Evolutionary conservation across 1,140 invertebrate genomes (phyloP).

Genomic region (Dreissena polymorpha): DNA sequence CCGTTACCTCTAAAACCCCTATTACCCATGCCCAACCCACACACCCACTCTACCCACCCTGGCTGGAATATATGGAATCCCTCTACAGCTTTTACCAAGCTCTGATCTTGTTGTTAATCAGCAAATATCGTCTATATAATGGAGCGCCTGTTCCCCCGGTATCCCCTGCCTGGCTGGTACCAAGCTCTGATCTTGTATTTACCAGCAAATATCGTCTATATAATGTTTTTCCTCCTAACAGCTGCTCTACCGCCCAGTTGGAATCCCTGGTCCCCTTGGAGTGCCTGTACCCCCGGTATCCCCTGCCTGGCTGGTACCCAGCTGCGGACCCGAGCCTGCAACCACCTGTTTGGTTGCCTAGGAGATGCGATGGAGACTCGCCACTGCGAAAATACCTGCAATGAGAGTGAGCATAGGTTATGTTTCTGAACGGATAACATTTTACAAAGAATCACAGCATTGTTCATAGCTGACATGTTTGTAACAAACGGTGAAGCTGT

Average conservation of each 20-base stretch:
- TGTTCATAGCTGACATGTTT: too few species aligned
- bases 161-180: constrained; percentile 19
- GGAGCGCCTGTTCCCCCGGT: constrained; percentile 34
- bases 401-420: too few species aligned
- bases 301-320: constrained; percentile 19
- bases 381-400: constrained; percentile 33
- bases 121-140: constrained; percentile 41
- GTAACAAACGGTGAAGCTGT: too few species aligned
- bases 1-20: too few species aligned
- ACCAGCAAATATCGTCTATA: constrained; percentile 32
- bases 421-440: too few species aligned
- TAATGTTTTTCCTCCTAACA: too few species aligned
- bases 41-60: too few species aligned
- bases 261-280: constrained; percentile 44
- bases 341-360: constrained; percentile 5
- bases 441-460: too few species aligned
- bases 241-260: too few species aligned
- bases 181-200: not conserved
- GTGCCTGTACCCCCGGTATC: constrained; percentile 19
- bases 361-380: constrained; percentile 38
- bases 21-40: too few species aligned
- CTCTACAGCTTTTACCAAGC: constrained; percentile 12
- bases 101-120: not conserved
- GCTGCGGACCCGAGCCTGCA: constrained; percentile 35
- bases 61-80: too few species aligned